phyloP scores from a whole-genome alignment of 2,113 vertebrate species.

The Anhinga anhinga region DNA sequence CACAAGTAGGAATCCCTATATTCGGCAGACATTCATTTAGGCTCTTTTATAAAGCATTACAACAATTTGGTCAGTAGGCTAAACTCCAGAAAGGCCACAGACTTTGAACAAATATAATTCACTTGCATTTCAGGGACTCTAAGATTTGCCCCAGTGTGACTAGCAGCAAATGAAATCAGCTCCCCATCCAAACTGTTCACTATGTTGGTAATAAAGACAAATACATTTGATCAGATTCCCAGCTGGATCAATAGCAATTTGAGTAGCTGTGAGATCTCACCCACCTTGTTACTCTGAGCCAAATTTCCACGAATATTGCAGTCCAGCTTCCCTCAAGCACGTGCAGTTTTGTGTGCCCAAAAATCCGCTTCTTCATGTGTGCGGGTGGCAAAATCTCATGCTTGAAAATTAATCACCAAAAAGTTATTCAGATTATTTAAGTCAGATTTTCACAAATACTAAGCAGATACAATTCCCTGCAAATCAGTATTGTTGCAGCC shows the following conservation, averaged over 20 bases:
- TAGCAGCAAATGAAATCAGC: background rate
- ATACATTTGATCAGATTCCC: slow-evolving; percentile 23
- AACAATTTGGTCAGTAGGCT: background rate
- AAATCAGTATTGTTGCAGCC: background rate
- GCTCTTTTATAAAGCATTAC: background rate
- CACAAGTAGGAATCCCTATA: background rate
- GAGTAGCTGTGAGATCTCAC: slow-evolving; percentile 4
- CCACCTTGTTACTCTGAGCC: background rate
- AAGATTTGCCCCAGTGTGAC: background rate
- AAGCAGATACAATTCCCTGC: background rate
- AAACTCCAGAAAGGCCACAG: background rate
- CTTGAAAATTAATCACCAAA: background rate
- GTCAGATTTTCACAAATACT: background rate
- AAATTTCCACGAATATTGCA: background rate
- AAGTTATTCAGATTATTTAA: background rate
- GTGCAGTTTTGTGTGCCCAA: background rate
- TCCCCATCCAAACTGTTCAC: background rate
- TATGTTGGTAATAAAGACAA: slow-evolving; percentile 8
- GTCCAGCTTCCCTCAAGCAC: background rate
- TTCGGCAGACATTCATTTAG: background rate
- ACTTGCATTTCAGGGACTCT: background rate
- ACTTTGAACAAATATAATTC: background rate
- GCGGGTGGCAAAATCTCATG: background rate
- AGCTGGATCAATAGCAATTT: slow-evolving; percentile 50
- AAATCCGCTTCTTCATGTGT: background rate